Percentiles rank a stretch among this genome's conserved stretches.
Evolutionary conservation across 2,797 vertebrate genomes (phyloP).

Genomic region (Poeciliopsis gracilis): DNA sequence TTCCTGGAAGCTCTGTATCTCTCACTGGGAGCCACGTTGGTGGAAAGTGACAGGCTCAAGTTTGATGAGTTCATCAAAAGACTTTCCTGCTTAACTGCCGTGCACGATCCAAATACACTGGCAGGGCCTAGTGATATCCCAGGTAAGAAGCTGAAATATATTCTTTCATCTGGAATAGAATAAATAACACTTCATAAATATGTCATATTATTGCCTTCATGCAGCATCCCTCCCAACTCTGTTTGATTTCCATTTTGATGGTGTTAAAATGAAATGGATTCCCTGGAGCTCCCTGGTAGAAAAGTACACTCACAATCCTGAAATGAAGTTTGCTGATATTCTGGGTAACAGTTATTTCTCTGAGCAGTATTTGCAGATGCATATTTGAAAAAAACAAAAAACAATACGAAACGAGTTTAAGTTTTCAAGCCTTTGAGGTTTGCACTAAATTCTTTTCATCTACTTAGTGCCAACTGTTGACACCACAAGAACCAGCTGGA

Average conservation of each 20-base stretch:
- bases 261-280: conserved; percentile 82
- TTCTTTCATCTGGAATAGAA: background rate
- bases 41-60: conserved; percentile 80
- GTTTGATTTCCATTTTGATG: conserved; percentile 95
- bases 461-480: conserved; percentile 92
- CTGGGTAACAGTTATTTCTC: conserved; percentile 82
- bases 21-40: conserved; percentile 89
- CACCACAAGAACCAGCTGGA: conserved; percentile 89
- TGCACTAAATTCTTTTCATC: conserved; percentile 1
- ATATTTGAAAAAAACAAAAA: background rate
- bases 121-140: conserved; percentile 90
- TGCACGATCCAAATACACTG: conserved; percentile 73
- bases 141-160: conserved; percentile 73
- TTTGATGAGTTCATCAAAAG: conserved; percentile 91
- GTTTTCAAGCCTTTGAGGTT: background rate
- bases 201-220: conserved; percentile 23
- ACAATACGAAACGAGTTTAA: background rate
- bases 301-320: conserved; percentile 84
- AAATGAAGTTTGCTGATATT: conserved; percentile 89
- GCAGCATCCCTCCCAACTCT: conserved; percentile 90
- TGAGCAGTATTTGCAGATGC: background rate
- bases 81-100: conserved; percentile 80
- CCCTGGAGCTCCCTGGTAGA: conserved; percentile 89
- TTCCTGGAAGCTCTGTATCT: conserved; percentile 94
- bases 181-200: background rate